phyloP scores from a whole-genome alignment of 2,113 vertebrate genomes.

The Percina caprodes region DNA sequence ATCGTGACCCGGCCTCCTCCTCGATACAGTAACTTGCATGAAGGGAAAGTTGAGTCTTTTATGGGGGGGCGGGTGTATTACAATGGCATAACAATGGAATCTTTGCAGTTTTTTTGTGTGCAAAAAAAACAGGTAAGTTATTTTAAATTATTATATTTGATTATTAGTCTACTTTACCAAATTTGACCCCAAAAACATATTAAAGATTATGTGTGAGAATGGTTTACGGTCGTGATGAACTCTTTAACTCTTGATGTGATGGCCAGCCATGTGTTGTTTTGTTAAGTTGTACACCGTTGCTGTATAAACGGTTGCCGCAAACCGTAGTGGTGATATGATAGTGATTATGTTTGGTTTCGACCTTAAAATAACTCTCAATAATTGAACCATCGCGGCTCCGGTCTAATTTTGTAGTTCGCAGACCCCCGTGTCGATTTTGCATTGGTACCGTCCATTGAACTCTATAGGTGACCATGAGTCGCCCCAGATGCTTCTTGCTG shows the following conservation, averaged over 20 bases:
- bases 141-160: constrained; percentile 1
- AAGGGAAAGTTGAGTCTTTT: constrained; percentile 75
- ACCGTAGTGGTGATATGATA: neutral
- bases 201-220: constrained; percentile 59
- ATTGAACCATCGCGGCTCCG: constrained; percentile 1
- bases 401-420: constrained; percentile 48
- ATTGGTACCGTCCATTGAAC: constrained; percentile 79
- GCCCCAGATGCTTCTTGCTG: constrained; percentile 72
- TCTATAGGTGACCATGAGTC: constrained; percentile 76
- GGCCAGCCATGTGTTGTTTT: constrained; percentile 37
- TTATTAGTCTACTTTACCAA: constrained; percentile 3
- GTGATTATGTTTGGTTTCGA: neutral
- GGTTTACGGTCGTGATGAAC: constrained; percentile 53
- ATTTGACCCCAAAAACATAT: constrained; percentile 32
- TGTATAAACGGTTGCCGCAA: constrained; percentile 13
- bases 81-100: constrained; percentile 17
- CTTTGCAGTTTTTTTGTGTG: constrained; percentile 31
- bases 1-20: constrained; percentile 91
- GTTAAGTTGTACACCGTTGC: constrained; percentile 25
- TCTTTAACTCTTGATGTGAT: constrained; percentile 34
- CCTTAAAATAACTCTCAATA: constrained; percentile 13
- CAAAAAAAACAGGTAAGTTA: constrained; percentile 64
- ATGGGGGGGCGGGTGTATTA: constrained; percentile 42
- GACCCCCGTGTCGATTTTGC: constrained; percentile 65
- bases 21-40: constrained; percentile 91